These are phyloP conservation scores for Andrena fulva DNA, from an alignment of 2,888 invertebrate species.

Conservation along the genomic window DNA sequence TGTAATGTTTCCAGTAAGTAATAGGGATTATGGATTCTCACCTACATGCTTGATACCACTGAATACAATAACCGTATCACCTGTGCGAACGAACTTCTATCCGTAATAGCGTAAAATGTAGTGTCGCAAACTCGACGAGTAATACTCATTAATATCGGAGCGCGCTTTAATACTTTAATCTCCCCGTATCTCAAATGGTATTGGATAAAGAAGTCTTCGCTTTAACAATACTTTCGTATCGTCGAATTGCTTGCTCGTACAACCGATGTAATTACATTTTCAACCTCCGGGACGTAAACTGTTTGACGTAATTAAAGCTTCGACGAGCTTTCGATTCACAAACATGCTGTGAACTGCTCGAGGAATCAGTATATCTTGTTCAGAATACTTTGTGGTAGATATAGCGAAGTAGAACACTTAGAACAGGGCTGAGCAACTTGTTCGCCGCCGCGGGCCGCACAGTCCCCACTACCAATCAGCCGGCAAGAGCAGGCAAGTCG, in stretches of 20 bases:
- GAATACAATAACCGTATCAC: constrained; percentile 1
- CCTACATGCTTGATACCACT: constrained; percentile 25
- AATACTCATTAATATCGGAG: neutral
- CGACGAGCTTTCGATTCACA: neutral
- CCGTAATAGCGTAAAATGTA: constrained; percentile 15
- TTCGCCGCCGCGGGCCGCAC: no score
- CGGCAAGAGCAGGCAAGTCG: no score
- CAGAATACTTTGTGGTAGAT: neutral
- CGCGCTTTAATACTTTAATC: no score
- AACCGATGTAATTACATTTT: neutral
- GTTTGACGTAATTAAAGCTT: neutral
- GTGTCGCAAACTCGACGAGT: constrained; percentile 4
- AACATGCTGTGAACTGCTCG: neutral
- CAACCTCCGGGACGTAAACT: neutral
- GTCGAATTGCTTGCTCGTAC: neutral
- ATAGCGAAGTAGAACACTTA: no score
- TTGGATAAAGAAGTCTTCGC: no score
- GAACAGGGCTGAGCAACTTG: no score
- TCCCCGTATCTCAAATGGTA: no score
- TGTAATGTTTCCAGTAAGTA: neutral
- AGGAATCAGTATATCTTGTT: constrained; percentile 9
- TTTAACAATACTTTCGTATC: neutral
- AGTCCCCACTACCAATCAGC: no score
- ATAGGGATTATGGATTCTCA: constrained; percentile 15
- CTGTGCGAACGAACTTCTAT: constrained; percentile 1